Conservation (phyloP, 2,113 vertebrate species). For the Siniperca chuatsi region DNA sequence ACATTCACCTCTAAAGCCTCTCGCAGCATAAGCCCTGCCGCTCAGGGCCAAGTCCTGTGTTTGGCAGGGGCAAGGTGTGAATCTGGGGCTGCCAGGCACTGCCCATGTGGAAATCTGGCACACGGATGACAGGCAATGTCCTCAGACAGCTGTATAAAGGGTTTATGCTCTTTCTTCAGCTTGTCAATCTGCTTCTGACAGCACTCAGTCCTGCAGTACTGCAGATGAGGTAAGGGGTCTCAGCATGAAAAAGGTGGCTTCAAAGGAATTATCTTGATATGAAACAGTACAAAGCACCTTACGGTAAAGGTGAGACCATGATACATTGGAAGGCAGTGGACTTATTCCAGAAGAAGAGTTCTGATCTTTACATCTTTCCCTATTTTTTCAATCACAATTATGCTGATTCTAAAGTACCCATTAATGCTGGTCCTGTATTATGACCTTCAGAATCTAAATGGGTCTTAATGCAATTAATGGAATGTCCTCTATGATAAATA, state of each 20-base stretch:
- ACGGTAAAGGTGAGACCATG: slow-evolving; percentile 52
- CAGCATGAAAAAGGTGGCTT: slow-evolving; percentile 53
- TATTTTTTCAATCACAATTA: slow-evolving; percentile 21
- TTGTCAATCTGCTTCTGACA: slow-evolving; percentile 57
- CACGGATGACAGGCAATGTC: slow-evolving; percentile 72
- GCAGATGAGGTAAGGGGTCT: slow-evolving; percentile 58
- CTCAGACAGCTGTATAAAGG: slow-evolving; percentile 74
- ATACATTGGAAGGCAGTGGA: slow-evolving; percentile 39
- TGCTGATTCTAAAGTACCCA: slow-evolving; percentile 18
- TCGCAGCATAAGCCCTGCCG: slow-evolving; percentile 56
- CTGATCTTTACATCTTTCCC: background rate
- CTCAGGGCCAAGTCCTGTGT: slow-evolving; percentile 60
- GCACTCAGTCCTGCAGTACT: slow-evolving; percentile 37
- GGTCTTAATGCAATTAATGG: slow-evolving; percentile 9
- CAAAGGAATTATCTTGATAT: slow-evolving; percentile 61
- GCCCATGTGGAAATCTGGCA: slow-evolving; percentile 71
- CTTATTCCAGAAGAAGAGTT: slow-evolving; percentile 20
- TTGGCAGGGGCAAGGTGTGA: slow-evolving; percentile 68
- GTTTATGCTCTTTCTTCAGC: slow-evolving; percentile 61
- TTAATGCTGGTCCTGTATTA: slow-evolving; percentile 31
- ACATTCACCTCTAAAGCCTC: slow-evolving; percentile 63
- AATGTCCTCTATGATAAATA: slow-evolving; percentile 25
- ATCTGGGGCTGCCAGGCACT: slow-evolving; percentile 63
- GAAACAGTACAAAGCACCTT: slow-evolving; percentile 37
- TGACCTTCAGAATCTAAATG: slow-evolving; percentile 30